Percentiles rank a stretch among this genome's conserved stretches.
Evolutionary conservation across 2,797 vertebrate genomes (phyloP).

Genomic region (Malurus splendens): DNA sequence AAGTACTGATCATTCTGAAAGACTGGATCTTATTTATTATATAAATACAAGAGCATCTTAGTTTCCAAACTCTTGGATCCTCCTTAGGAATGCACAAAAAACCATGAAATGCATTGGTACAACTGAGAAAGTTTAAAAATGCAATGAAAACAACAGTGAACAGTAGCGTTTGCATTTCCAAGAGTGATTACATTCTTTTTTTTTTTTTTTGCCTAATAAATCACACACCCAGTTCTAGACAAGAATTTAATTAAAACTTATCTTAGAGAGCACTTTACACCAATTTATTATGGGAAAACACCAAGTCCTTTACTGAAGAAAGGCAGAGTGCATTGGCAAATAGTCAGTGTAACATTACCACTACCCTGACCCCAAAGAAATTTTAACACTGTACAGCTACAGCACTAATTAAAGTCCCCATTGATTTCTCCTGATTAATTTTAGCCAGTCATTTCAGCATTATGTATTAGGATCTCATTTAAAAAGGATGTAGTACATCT

Average conservation of each 20-base stretch:
- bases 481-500: constrained; percentile 41
- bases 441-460: constrained; percentile 51
- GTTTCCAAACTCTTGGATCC: not conserved
- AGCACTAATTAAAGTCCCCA: constrained; percentile 69
- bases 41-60: not conserved
- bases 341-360: constrained; percentile 33
- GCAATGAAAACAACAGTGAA: not conserved
- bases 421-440: constrained; percentile 74
- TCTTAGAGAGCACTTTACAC: constrained; percentile 41
- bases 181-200: not conserved
- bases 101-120: not conserved
- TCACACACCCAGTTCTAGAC: not conserved
- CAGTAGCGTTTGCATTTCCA: not conserved
- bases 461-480: constrained; percentile 61
- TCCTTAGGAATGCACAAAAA: not conserved
- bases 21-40: not conserved
- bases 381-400: constrained; percentile 37
- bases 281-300: constrained; percentile 54
- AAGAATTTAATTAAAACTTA: constrained; percentile 66
- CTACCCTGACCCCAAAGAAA: constrained; percentile 54
- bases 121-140: not conserved
- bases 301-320: constrained; percentile 36
- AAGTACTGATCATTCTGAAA: not conserved
- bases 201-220: constrained; percentile 43
- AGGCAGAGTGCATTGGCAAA: constrained; percentile 39